Percentiles rank a stretch among this genome's conserved stretches.
These are phyloP conservation scores for Garra rufa DNA, from an alignment of 2,113 vertebrate species.

Conservation along the genomic window DNA sequence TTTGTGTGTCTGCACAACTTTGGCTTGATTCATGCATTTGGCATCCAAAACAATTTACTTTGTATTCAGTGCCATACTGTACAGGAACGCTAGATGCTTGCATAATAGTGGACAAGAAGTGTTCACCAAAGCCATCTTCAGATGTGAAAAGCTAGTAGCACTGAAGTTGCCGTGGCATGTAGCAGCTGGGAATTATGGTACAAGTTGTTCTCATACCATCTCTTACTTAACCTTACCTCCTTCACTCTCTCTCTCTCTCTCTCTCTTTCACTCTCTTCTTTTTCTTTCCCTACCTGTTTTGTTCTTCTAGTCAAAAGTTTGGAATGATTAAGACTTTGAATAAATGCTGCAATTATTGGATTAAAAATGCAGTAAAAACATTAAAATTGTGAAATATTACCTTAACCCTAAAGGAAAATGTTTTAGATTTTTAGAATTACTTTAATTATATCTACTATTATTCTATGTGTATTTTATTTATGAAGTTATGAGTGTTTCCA, in stretches of 20 bases:
- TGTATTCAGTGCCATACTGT: not conserved
- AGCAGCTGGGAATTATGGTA: slow-evolving; percentile 56
- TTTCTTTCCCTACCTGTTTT: not conserved
- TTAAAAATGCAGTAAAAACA: not conserved
- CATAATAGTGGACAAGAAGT: not conserved
- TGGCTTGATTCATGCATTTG: not conserved
- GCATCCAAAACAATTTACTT: not conserved
- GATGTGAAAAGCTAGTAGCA: slow-evolving; percentile 43
- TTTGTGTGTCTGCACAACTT: not conserved
- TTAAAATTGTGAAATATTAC: too few relatives aligned
- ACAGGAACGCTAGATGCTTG: not conserved
- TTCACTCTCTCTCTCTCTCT: too few relatives aligned
- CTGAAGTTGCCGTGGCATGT: slow-evolving; percentile 32
- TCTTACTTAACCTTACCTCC: slow-evolving; percentile 31
- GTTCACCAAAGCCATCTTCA: slow-evolving; percentile 33
- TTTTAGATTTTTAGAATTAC: not conserved
- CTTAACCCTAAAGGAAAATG: not conserved
- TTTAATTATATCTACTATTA: not conserved
- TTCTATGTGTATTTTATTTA: not conserved
- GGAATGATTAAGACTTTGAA: not conserved
- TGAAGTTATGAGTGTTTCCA: not conserved
- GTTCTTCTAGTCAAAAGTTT: not conserved
- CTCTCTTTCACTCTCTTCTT: not conserved
- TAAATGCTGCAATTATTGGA: not conserved
- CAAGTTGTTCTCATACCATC: slow-evolving; percentile 52